Conservation (phyloP, 2,113 vertebrate genomes). For the Sinocyclocheilus grahami region DNA sequence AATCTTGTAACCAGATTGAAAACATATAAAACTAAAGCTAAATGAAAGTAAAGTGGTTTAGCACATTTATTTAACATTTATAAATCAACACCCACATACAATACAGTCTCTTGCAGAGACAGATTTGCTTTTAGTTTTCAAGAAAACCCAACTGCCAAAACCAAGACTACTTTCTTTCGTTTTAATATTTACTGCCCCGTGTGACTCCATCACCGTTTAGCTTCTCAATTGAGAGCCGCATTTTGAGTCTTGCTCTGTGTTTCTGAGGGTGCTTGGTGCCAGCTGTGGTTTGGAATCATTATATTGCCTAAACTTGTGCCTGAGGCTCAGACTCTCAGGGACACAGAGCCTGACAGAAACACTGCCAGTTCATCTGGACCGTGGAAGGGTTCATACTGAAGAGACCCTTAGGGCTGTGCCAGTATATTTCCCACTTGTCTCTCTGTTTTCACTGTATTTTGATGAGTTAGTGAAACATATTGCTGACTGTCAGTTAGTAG, state of each 20-base stretch:
- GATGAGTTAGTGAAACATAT: conserved; percentile 10
- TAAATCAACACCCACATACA: background rate
- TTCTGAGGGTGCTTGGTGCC: background rate
- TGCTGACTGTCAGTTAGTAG: conserved; percentile 35
- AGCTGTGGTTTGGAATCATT: conserved; percentile 22
- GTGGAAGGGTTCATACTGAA: background rate
- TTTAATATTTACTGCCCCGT: background rate
- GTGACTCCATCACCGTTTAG: background rate
- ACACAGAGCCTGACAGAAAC: conserved; percentile 26
- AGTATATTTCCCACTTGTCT: background rate
- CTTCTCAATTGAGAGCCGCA: conserved; percentile 11
- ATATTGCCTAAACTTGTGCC: conserved; percentile 13
- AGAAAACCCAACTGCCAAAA: background rate
- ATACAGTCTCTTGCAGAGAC: background rate
- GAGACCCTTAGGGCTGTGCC: conserved; percentile 21
- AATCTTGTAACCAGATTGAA: background rate
- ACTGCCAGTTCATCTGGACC: conserved; percentile 22
- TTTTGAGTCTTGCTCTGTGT: conserved; percentile 19
- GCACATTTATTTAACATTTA: background rate
- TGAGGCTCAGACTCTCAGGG: conserved; percentile 36
- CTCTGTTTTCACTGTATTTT: conserved; percentile 7
- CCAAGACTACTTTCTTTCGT: background rate
- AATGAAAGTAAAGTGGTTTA: conserved; percentile 10
- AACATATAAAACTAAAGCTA: background rate
- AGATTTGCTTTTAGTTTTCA: background rate